Conservation (phyloP, 2,113 vertebrate species). For the Apteryx mantelli region DNA sequence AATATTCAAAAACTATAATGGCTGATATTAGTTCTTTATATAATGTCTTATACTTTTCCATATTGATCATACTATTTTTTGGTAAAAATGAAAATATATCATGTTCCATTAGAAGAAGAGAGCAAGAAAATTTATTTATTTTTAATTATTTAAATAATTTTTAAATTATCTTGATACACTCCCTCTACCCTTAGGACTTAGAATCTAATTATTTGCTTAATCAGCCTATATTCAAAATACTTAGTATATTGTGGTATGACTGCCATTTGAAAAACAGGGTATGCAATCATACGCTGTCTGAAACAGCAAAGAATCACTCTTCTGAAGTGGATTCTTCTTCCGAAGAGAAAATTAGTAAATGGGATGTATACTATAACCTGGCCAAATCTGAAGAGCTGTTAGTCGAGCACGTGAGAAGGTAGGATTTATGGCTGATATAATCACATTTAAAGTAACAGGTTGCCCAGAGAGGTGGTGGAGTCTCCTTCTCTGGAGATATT, state of each 20-base stretch:
- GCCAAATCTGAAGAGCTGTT: not conserved
- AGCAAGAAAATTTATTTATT: not conserved
- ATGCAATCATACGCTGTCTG: not conserved
- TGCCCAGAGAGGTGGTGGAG: too few species aligned
- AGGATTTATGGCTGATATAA: not conserved
- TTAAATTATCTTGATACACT: not conserved
- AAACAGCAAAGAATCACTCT: not conserved
- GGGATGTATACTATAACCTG: not conserved
- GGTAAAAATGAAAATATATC: not conserved
- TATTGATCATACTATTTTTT: not conserved
- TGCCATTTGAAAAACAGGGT: not conserved
- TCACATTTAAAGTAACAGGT: not conserved
- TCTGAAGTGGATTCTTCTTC: not conserved
- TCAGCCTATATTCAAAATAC: not conserved
- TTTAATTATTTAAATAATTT: not conserved
- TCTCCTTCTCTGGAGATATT: too few species aligned
- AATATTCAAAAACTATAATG: fast-evolving
- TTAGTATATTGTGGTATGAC: not conserved
- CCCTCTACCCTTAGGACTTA: not conserved
- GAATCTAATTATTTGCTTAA: not conserved
- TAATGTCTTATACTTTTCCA: not conserved
- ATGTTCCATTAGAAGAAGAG: not conserved
- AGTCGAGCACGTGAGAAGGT: not conserved
- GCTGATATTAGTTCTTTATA: not conserved
- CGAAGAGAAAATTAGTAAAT: not conserved